phyloP scores from a whole-genome alignment of 2,113 vertebrate genomes.

The Oenanthe melanoleuca region DNA sequence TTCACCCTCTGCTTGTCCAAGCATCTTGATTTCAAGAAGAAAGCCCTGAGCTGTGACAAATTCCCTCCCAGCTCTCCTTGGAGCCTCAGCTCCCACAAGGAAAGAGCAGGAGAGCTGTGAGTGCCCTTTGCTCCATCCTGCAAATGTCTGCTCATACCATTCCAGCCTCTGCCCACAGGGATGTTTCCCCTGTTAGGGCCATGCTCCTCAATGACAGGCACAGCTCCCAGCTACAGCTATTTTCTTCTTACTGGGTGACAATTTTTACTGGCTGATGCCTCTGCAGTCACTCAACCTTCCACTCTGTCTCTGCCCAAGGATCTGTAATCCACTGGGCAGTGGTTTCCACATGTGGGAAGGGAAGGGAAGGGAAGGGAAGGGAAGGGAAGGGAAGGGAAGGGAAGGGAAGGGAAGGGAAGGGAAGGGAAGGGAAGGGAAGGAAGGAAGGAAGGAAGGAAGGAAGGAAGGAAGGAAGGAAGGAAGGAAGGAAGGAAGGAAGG shows the following conservation, averaged over 20 bases:
- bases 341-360: background rate
- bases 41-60: background rate
- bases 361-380: background rate
- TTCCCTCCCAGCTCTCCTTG: background rate
- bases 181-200: background rate
- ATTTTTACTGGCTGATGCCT: background rate
- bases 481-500: too few species aligned
- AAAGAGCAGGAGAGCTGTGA: rapidly evolving
- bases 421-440: too few species aligned
- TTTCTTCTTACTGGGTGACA: background rate
- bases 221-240: background rate
- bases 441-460: too few species aligned
- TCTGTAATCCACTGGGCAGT: background rate
- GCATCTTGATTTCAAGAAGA: background rate
- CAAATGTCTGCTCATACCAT: background rate
- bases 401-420: too few species aligned
- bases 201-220: background rate
- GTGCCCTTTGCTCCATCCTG: background rate
- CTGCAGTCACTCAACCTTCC: background rate
- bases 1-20: background rate
- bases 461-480: too few species aligned
- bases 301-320: background rate
- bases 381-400: too few species aligned
- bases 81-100: background rate
- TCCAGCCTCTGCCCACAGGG: background rate